Conservation (phyloP, 2,113 vertebrate genomes). For the Microtus ochrogaster region DNA sequence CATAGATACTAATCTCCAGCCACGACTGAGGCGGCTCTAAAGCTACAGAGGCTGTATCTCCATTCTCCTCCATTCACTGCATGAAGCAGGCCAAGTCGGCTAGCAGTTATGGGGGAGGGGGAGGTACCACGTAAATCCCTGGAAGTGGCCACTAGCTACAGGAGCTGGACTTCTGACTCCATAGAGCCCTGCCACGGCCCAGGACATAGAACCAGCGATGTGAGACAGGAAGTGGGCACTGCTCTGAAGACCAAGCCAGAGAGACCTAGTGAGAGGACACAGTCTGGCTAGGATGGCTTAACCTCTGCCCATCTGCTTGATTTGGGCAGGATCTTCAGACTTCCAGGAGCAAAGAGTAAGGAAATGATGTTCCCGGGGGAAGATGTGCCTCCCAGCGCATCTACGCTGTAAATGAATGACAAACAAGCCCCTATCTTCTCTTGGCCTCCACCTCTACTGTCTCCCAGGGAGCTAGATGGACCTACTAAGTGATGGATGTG, state of each 20-base stretch:
- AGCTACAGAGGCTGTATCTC: background rate
- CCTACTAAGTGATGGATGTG: too few relatives aligned
- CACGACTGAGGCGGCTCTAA: rapidly evolving
- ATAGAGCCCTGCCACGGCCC: background rate
- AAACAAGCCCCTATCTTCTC: rapidly evolving
- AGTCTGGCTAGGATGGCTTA: too few relatives aligned
- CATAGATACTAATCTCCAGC: rapidly evolving
- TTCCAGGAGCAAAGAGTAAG: background rate
- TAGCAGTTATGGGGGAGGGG: background rate
- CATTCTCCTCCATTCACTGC: too few relatives aligned
- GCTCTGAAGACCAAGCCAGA: background rate
- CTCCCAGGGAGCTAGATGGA: background rate
- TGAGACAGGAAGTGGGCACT: rapidly evolving
- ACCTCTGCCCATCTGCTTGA: rapidly evolving
- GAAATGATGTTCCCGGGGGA: background rate
- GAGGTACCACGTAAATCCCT: rapidly evolving
- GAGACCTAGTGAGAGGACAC: rapidly evolving
- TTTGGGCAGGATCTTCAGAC: background rate
- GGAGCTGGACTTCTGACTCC: background rate
- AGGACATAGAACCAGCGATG: background rate
- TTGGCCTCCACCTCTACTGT: rapidly evolving
- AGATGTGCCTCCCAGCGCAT: rapidly evolving
- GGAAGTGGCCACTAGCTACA: background rate
- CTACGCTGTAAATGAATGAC: rapidly evolving
- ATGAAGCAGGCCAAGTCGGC: rapidly evolving